Evolutionary conservation across 2,113 vertebrate genomes (phyloP).

Genomic region (Ictalurus furcatus): DNA sequence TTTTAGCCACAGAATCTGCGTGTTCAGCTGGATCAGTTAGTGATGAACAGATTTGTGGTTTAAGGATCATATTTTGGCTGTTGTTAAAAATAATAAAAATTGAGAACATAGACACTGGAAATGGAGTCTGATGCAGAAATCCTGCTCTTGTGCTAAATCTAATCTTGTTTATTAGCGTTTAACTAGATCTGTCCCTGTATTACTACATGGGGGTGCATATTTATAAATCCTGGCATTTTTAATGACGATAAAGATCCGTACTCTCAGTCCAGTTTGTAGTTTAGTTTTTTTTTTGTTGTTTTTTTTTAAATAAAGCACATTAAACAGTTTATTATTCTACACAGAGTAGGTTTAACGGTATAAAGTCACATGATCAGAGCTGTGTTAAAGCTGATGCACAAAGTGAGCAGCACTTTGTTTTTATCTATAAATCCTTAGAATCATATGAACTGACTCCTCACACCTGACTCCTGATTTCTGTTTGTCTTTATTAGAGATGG

Average conservation of each 20-base stretch:
- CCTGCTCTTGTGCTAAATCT: background rate
- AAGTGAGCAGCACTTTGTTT: background rate
- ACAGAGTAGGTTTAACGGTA: background rate
- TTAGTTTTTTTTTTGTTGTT: no score
- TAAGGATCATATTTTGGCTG: no score
- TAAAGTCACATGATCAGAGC: background rate
- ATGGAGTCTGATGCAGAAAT: background rate
- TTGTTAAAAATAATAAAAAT: no score
- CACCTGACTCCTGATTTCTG: background rate
- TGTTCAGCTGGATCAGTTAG: no score
- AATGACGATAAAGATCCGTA: background rate
- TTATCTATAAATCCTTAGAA: background rate
- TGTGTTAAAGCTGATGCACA: background rate
- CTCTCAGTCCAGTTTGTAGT: no score
- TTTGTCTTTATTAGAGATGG: conserved; percentile 19
- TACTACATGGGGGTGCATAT: background rate
- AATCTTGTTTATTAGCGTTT: no score
- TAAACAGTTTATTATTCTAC: background rate
- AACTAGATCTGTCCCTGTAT: no score
- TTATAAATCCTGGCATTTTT: background rate
- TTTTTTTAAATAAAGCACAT: no score
- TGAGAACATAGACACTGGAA: no score
- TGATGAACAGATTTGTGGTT: no score
- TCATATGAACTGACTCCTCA: background rate
- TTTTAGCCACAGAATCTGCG: no score